Conservation (phyloP, 2,888 invertebrate genomes). For the Sminthurinus aureus region DNA sequence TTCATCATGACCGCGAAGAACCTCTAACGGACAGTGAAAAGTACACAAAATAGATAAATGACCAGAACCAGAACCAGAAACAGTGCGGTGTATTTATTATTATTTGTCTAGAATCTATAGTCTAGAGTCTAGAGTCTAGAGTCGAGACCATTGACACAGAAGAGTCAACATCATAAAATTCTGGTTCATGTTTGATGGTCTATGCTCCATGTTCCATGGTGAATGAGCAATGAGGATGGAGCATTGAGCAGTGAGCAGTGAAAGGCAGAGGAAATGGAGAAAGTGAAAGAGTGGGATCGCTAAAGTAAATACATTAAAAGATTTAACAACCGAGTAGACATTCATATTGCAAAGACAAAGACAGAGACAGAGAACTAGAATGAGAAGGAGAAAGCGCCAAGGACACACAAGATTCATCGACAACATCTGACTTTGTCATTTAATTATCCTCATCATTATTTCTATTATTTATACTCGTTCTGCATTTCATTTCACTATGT, state of each 20-base stretch:
- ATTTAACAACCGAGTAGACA: background rate
- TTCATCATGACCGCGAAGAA: no score
- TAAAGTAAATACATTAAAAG: background rate
- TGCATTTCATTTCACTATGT: conserved; percentile 5
- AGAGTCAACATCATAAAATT: no score
- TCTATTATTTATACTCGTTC: background rate
- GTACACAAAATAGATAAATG: no score
- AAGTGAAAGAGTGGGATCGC: background rate
- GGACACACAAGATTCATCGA: background rate
- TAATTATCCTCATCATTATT: background rate
- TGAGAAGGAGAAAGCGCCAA: background rate
- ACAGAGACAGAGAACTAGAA: background rate
- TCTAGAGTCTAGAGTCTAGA: no score
- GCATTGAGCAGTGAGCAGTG: no score
- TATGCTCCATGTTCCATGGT: background rate
- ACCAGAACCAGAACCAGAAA: no score
- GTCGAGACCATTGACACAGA: no score
- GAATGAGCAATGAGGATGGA: background rate
- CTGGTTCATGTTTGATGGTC: background rate
- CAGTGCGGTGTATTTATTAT: no score
- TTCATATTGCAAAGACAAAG: background rate
- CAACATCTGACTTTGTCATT: no score
- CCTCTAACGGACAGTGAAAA: no score
- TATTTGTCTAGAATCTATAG: no score
- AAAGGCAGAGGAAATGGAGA: background rate